Percentiles rank a stretch among this genome's conserved stretches.
Evolutionary conservation across 1,140 invertebrate species (phyloP).

Genomic region (Whitmania pigra): DNA sequence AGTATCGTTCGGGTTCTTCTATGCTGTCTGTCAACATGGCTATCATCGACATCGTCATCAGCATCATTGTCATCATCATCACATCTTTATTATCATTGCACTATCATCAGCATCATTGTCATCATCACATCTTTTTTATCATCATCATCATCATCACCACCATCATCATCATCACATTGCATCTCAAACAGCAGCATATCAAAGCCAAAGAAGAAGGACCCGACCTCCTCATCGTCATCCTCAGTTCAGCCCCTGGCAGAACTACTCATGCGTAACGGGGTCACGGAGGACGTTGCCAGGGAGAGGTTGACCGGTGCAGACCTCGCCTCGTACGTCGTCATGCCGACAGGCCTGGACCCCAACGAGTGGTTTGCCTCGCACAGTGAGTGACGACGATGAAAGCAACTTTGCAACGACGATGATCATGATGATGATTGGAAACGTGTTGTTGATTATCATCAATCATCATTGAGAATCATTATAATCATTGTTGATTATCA

Average conservation of each 20-base stretch:
- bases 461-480: too few species aligned
- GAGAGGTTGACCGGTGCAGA: constrained; percentile 83
- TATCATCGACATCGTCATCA: neutral
- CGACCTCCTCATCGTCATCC: neutral
- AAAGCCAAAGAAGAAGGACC: neutral
- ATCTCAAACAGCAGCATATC: constrained; percentile 7
- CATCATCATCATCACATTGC: neutral
- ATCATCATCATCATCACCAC: neutral
- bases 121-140: neutral
- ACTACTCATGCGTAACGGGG: too few species aligned
- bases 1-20: too few species aligned
- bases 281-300: constrained; percentile 63
- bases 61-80: neutral
- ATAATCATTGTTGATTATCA: too few species aligned
- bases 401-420: too few species aligned
- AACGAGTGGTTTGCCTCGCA: constrained; percentile 98
- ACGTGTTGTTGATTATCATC: too few species aligned
- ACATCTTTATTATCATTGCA: too few species aligned
- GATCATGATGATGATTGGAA: too few species aligned
- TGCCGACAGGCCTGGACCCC: constrained; percentile 82
- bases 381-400: constrained; percentile 54
- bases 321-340: constrained; percentile 75
- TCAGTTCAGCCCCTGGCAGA: constrained; percentile 43
- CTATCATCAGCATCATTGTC: too few species aligned
- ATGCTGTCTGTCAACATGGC: too few species aligned